phyloP scores from a whole-genome alignment of 1,140 invertebrate genomes.

The Ips typographus region DNA sequence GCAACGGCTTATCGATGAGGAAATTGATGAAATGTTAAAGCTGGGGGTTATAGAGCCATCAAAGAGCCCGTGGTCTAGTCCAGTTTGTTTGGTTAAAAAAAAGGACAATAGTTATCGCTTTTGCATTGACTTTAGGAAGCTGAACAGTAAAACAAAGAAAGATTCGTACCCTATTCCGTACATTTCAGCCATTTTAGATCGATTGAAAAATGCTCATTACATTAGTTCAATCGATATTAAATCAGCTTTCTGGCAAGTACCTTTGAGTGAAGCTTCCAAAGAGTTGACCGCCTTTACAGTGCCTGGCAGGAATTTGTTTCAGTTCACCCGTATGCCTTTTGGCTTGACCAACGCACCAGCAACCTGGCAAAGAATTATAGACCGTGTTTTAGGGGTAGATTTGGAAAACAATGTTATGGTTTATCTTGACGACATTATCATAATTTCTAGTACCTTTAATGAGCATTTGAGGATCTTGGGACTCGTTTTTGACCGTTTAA shows the following conservation, averaged over 20 bases:
- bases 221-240: no score
- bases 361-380: constrained; percentile 47
- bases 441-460: constrained; percentile 11
- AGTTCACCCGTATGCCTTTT: constrained; percentile 45
- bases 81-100: no score
- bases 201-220: no score
- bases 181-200: constrained; percentile 18
- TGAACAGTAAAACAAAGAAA: neutral
- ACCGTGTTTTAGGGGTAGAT: constrained; percentile 31
- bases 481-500: constrained; percentile 5
- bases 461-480: constrained; percentile 12
- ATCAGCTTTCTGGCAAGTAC: no score
- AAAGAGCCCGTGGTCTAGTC: no score
- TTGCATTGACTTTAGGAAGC: neutral
- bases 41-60: no score
- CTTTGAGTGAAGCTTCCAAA: constrained; percentile 43
- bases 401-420: constrained; percentile 39
- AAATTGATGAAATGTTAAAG: no score
- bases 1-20: no score
- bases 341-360: constrained; percentile 27
- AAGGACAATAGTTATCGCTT: neutral
- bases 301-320: constrained; percentile 45
- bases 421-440: neutral
- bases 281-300: constrained; percentile 52
- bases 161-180: constrained; percentile 9